phyloP scores from a whole-genome alignment of 2,113 vertebrate species.

The Lampris megalopsis region DNA sequence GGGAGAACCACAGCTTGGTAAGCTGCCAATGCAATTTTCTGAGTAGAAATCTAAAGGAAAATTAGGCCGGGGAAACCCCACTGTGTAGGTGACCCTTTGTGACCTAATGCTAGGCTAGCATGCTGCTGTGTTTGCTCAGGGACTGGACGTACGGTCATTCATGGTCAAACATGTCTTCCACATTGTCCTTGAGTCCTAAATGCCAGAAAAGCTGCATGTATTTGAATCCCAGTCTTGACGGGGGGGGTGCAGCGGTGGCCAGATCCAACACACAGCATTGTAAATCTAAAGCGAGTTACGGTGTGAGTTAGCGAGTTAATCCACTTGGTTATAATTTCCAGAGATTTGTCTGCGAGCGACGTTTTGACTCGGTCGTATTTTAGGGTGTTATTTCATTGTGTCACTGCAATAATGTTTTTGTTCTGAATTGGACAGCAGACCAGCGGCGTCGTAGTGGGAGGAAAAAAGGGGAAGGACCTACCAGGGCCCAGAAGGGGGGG shows the following conservation, averaged over 20 bases:
- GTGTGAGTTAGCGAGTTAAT: no score
- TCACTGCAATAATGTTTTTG: background rate
- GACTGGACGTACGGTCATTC: slow-evolving; percentile 26
- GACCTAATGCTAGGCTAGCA: slow-evolving; percentile 26
- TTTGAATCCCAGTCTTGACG: no score
- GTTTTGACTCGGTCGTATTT: background rate
- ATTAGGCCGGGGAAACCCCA: slow-evolving; percentile 24
- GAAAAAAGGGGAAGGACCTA: no score
- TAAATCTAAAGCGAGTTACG: no score
- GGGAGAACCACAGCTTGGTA: slow-evolving; percentile 45
- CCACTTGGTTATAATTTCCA: background rate
- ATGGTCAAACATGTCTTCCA: slow-evolving; percentile 16
- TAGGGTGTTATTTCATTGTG: background rate
- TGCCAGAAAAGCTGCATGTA: background rate
- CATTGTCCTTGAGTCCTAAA: background rate
- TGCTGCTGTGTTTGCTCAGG: slow-evolving; percentile 26
- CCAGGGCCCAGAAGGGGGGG: no score
- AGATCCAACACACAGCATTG: no score
- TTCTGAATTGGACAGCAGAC: background rate
- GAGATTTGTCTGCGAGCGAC: background rate
- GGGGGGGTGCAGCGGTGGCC: no score
- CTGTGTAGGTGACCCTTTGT: slow-evolving; percentile 29
- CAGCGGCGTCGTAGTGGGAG: no score
- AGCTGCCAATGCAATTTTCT: slow-evolving; percentile 54
- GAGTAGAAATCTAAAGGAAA: slow-evolving; percentile 41